Percentiles rank a stretch among this genome's conserved stretches.
These are phyloP conservation scores for Morinoia aosen DNA, from an alignment of 2,888 invertebrate species.

Conservation along the genomic window DNA sequence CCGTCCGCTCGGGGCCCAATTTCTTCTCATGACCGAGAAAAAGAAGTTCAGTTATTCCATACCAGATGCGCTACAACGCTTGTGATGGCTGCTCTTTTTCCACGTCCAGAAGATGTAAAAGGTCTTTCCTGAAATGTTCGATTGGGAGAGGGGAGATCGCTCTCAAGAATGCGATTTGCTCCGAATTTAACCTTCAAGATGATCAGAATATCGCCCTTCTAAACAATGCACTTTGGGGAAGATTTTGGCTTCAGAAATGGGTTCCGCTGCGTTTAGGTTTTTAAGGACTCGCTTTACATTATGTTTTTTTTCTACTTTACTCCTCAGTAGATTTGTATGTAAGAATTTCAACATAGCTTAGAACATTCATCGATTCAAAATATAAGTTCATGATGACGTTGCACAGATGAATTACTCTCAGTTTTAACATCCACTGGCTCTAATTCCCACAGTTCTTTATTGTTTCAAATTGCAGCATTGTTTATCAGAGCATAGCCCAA, in stretches of 20 bases:
- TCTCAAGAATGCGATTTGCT: not conserved
- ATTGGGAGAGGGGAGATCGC: not conserved
- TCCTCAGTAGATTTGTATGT: not conserved
- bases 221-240: not conserved
- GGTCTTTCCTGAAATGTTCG: not conserved
- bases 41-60: slow-evolving; percentile 12
- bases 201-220: not conserved
- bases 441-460: not conserved
- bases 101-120: not conserved
- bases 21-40: slow-evolving; percentile 4
- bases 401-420: not conserved
- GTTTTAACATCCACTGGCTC: not conserved
- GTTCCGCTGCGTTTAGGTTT: not conserved
- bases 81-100: not conserved
- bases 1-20: not conserved
- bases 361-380: not conserved
- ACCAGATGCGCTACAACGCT: slow-evolving; percentile 1
- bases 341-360: not conserved
- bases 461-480: no score
- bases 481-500: no score
- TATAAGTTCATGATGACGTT: not conserved
- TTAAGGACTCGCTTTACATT: not conserved
- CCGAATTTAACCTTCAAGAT: not conserved
- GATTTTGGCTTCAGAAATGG: not conserved
- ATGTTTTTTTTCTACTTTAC: not conserved